Conservation (phyloP, 2,888 invertebrate genomes). For the Labia minor region DNA sequence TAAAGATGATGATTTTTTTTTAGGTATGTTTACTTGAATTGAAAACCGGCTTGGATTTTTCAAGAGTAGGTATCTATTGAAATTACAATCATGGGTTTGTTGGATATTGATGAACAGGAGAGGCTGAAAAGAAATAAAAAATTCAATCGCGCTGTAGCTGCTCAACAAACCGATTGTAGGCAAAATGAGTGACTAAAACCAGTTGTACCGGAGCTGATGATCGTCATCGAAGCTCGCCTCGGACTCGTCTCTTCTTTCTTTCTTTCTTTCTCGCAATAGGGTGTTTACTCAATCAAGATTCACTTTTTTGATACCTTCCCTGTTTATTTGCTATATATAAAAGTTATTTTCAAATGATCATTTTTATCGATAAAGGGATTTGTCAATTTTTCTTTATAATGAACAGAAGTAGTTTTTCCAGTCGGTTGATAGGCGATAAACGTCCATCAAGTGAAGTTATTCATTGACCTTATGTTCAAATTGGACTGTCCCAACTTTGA, state of each 20-base stretch:
- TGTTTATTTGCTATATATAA: not conserved
- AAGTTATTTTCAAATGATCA: not conserved
- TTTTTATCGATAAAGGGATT: too few relatives aligned
- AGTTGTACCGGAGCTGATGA: not conserved
- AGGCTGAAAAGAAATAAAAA: too few relatives aligned
- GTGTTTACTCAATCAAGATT: not conserved
- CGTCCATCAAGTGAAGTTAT: too few relatives aligned
- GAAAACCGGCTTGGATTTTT: not conserved
- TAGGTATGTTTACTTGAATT: not conserved
- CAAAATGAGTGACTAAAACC: constrained; percentile 6
- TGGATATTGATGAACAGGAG: too few relatives aligned
- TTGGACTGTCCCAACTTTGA: too few relatives aligned
- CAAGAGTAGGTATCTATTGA: too few relatives aligned
- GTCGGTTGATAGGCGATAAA: too few relatives aligned
- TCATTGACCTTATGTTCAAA: too few relatives aligned
- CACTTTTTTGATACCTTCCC: not conserved
- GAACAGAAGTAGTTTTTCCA: too few relatives aligned
- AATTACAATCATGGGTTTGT: too few relatives aligned
- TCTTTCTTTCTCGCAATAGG: not conserved
- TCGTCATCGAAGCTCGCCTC: not conserved
- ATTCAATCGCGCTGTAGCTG: not conserved
- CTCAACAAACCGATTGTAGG: not conserved
- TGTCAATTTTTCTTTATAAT: too few relatives aligned
- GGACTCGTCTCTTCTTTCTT: not conserved
- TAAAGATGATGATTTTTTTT: too few relatives aligned